phyloP scores from a whole-genome alignment of 2,113 vertebrate species.

The Epinephelus moara region DNA sequence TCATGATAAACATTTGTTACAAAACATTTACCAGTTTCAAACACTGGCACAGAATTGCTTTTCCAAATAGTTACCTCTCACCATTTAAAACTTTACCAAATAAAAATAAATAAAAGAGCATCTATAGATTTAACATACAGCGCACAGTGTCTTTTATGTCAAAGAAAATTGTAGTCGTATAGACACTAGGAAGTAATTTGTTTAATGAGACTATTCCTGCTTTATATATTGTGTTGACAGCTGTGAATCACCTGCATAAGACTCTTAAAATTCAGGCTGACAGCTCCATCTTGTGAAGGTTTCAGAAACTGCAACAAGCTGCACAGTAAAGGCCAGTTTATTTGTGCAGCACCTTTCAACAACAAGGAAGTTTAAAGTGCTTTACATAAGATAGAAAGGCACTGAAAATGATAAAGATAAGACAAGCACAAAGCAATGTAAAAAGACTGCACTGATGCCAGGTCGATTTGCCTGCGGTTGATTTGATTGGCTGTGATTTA shows the following conservation, averaged over 20 bases:
- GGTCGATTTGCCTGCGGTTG: too few species aligned
- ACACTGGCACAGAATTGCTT: background rate
- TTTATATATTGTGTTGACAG: background rate
- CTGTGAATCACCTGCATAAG: background rate
- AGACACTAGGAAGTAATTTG: background rate
- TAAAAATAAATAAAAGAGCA: background rate
- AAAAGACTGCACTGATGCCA: too few species aligned
- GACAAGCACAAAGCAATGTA: too few species aligned
- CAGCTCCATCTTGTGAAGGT: slow-evolving; percentile 52
- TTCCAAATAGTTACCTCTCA: too few species aligned
- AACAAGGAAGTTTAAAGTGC: background rate
- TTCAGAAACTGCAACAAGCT: slow-evolving; percentile 48
- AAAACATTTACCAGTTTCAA: background rate
- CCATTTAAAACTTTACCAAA: background rate
- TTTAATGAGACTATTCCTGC: background rate
- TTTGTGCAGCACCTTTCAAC: background rate
- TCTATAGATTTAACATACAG: background rate
- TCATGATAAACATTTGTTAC: too few species aligned
- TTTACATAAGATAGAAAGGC: background rate
- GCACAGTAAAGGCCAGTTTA: background rate
- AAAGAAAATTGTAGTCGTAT: background rate
- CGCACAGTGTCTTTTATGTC: background rate
- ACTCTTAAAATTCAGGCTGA: slow-evolving; percentile 2
- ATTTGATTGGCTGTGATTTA: background rate
- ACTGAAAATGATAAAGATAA: too few species aligned